Conservation (phyloP, 2,113 vertebrate species). For the Nothocercus julius region DNA sequence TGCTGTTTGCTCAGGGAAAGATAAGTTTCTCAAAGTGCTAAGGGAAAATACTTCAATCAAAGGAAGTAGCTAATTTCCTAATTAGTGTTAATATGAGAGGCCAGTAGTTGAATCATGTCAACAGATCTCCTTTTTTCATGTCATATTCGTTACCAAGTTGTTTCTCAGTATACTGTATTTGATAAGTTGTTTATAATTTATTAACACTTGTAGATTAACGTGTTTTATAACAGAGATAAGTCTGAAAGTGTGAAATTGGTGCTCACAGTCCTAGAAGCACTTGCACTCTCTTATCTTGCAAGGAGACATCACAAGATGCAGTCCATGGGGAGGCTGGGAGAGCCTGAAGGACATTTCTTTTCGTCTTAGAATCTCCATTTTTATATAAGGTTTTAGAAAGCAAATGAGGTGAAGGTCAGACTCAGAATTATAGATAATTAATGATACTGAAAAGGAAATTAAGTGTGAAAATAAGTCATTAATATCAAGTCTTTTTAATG, state of each 20-base stretch:
- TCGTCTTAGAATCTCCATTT: background rate
- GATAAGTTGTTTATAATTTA: background rate
- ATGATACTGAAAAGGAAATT: conserved; percentile 18
- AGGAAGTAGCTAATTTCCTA: background rate
- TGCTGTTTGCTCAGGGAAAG: background rate
- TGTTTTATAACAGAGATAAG: background rate
- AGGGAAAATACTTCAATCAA: background rate
- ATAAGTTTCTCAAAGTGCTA: background rate
- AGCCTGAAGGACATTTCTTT: background rate
- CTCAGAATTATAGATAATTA: background rate
- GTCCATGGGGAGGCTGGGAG: background rate
- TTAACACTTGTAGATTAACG: background rate
- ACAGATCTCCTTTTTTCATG: background rate
- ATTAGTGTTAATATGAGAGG: background rate
- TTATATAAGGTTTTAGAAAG: background rate
- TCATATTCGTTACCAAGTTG: background rate
- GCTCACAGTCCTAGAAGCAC: background rate
- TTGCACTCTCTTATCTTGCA: background rate
- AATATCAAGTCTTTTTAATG: conserved; percentile 42
- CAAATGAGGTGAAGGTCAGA: background rate
- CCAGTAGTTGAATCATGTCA: background rate
- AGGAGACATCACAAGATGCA: background rate
- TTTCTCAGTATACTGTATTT: background rate
- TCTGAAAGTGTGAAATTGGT: background rate
- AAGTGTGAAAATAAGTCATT: conserved; percentile 3